Evolutionary conservation across 2,888 invertebrate genomes (phyloP).

Genomic region (Drosophila heteroneura): DNA sequence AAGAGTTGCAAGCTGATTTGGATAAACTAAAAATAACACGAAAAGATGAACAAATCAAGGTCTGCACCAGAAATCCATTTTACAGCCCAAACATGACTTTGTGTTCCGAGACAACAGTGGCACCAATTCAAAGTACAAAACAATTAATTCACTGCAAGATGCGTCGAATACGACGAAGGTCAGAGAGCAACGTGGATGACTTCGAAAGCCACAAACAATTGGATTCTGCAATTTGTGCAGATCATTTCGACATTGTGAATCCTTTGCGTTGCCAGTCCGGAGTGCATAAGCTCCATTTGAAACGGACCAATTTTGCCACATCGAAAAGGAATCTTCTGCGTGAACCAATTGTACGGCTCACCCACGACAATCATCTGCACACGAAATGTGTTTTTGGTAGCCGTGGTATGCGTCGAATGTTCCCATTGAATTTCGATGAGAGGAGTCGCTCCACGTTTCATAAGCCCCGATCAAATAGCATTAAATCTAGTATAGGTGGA

Average conservation of each 20-base stretch:
- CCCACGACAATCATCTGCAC: slow-evolving; percentile 48
- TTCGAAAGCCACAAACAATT: slow-evolving; percentile 55
- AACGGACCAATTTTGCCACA: slow-evolving; percentile 44
- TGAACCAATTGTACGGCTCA: slow-evolving; percentile 69
- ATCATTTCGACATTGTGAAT: slow-evolving; percentile 42
- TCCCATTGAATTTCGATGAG: slow-evolving; percentile 41
- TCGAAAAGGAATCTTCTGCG: slow-evolving; percentile 63
- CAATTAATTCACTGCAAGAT: slow-evolving; percentile 58
- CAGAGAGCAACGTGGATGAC: slow-evolving; percentile 80
- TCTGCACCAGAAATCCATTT: slow-evolving; percentile 79
- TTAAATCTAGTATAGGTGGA: slow-evolving; percentile 39
- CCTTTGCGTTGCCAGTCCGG: slow-evolving; percentile 45
- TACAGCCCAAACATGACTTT: slow-evolving; percentile 48
- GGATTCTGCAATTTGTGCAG: slow-evolving; percentile 14
- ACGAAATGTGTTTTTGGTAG: slow-evolving; percentile 39
- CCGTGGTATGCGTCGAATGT: slow-evolving; percentile 33
- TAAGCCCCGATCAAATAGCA: slow-evolving; percentile 33
- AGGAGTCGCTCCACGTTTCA: slow-evolving; percentile 29
- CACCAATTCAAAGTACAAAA: slow-evolving; percentile 30
- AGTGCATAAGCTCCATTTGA: slow-evolving; percentile 65
- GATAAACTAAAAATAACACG: slow-evolving; percentile 87
- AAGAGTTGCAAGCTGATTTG: slow-evolving; percentile 86
- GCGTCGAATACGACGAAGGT: slow-evolving; percentile 69
- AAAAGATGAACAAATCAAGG: slow-evolving; percentile 74
- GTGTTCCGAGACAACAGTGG: slow-evolving; percentile 8